These are phyloP conservation scores for Nettapus auritus DNA, from an alignment of 2,113 vertebrate species.

Conservation along the genomic window DNA sequence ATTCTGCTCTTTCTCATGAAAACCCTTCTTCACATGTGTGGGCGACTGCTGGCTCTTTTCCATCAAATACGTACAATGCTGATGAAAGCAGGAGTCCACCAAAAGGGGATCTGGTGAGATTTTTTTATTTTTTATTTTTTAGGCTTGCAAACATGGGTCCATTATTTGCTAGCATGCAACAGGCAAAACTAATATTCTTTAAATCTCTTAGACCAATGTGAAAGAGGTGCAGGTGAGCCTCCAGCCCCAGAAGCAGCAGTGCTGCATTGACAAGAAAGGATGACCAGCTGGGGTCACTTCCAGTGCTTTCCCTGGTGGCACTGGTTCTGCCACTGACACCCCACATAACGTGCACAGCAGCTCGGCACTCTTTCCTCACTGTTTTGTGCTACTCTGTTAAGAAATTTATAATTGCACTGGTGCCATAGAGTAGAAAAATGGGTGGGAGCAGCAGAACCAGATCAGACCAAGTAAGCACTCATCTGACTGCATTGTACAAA, in stretches of 20 bases:
- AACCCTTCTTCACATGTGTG: not conserved
- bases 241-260: not conserved
- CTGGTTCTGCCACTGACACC: not conserved
- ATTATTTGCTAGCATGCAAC: not conserved
- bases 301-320: not conserved
- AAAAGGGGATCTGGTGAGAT: not conserved
- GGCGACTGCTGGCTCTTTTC: not conserved
- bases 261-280: not conserved
- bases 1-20: not conserved
- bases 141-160: not conserved
- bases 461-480: not conserved
- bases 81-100: not conserved
- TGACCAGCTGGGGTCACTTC: fast-evolving
- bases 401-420: not conserved
- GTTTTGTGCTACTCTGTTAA: not conserved
- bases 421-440: not conserved
- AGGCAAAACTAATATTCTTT: not conserved
- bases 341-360: fast-evolving
- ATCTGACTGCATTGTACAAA: not conserved
- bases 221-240: not conserved
- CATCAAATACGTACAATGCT: not conserved
- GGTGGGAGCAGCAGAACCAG: not conserved
- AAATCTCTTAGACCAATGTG: not conserved
- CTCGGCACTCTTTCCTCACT: not conserved
- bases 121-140: not conserved